Percentiles rank a stretch among this genome's conserved stretches.
phyloP scores from a whole-genome alignment of 1,140 invertebrate genomes.

The Diprion similis region DNA sequence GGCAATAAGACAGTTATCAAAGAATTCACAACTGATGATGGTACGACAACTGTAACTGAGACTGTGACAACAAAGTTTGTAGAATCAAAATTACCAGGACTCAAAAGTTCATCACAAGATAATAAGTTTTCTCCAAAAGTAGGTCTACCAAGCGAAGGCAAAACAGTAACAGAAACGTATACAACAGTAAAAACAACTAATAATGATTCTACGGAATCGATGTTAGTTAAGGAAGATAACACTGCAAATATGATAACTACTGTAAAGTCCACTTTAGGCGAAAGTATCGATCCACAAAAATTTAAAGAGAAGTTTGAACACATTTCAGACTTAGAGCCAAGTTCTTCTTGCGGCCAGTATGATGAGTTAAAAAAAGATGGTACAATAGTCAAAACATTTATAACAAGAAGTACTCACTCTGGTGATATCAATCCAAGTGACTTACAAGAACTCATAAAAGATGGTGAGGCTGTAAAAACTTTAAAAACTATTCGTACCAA shows the following conservation, averaged over 20 bases:
- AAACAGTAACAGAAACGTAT: constrained; percentile 13
- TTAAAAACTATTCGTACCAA: background rate
- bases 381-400: background rate
- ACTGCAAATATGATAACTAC: constrained; percentile 9
- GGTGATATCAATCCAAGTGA: background rate
- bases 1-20: constrained; percentile 5
- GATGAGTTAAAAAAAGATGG: background rate
- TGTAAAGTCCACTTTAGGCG: constrained; percentile 4
- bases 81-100: background rate
- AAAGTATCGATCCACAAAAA: constrained; percentile 9
- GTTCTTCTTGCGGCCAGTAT: background rate
- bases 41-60: constrained; percentile 15
- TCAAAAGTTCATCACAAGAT: background rate
- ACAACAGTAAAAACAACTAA: constrained; percentile 1
- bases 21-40: background rate
- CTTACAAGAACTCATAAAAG: background rate
- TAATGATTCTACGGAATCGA: background rate
- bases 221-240: background rate
- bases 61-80: constrained; percentile 6
- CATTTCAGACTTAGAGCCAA: background rate
- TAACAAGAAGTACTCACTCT: background rate
- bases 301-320: background rate
- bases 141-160: background rate
- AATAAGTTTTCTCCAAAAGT: background rate
- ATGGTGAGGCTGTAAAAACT: background rate